Evolutionary conservation across 2,797 vertebrate genomes (phyloP).

Genomic region (Pelobates cultripes): DNA sequence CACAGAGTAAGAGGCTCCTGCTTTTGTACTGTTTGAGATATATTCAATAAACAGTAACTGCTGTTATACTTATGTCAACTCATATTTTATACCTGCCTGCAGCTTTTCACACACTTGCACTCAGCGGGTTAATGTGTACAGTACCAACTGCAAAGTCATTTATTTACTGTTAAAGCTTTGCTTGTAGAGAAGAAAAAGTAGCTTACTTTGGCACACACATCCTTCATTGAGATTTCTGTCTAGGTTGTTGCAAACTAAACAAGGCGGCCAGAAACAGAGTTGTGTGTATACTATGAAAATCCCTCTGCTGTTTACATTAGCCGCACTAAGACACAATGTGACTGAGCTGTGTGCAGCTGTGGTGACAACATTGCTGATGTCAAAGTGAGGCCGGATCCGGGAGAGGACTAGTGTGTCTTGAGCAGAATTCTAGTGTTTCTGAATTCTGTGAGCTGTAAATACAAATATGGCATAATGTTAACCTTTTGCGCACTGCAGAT

Average conservation of each 20-base stretch:
- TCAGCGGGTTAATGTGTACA: background rate
- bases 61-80: no score
- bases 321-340: conserved; percentile 35
- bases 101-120: conserved; percentile 30
- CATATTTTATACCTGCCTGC: no score
- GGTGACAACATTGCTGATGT: conserved; percentile 47
- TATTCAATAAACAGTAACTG: no score
- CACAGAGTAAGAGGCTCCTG: no score
- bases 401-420: conserved; percentile 8
- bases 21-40: no score
- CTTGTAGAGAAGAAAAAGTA: conserved; percentile 33
- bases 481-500: no score
- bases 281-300: conserved; percentile 45
- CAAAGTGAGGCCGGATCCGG: conserved; percentile 47
- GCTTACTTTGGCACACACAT: conserved; percentile 38
- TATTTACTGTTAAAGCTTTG: conserved; percentile 30
- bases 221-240: conserved; percentile 49
- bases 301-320: conserved; percentile 36
- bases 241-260: conserved; percentile 45
- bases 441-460: no score
- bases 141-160: conserved; percentile 12
- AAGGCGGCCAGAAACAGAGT: conserved; percentile 26
- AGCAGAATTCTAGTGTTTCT: no score
- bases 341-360: conserved; percentile 45
- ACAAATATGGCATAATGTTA: no score